A percentile compares a stretch with the other conserved stretches of the same genome.
phyloP scores from a whole-genome alignment of 2,888 invertebrate genomes.

The Drosophila neonasuta region DNA sequence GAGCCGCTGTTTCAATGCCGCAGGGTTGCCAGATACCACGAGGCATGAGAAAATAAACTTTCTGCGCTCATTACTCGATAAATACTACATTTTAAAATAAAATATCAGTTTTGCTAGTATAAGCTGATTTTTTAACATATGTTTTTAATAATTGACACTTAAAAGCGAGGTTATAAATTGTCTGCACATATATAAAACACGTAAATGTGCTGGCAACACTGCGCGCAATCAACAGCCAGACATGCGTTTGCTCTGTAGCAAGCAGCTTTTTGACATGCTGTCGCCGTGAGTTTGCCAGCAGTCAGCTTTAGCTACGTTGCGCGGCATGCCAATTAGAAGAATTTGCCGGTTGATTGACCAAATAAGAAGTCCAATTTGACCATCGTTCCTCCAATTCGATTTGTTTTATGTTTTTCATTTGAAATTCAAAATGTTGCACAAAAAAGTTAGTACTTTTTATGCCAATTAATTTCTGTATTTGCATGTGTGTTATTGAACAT shows the following conservation, averaged over 20 bases:
- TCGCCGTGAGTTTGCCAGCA: conserved; percentile 12
- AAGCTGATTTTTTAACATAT: accelerated
- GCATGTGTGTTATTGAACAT: too few relatives aligned
- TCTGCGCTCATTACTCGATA: neutral
- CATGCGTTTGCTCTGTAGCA: conserved; percentile 35
- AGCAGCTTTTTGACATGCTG: conserved; percentile 45
- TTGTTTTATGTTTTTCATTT: neutral
- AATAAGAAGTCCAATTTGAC: conserved; percentile 3
- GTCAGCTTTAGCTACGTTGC: conserved; percentile 32
- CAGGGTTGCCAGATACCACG: conserved; percentile 49
- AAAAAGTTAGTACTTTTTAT: too few relatives aligned
- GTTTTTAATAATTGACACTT: accelerated
- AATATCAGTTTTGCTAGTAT: conserved; percentile 12
- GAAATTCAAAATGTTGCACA: too few relatives aligned
- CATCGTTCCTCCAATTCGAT: neutral
- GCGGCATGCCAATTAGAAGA: conserved; percentile 35
- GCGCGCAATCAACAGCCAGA: conserved; percentile 33
- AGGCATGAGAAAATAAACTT: neutral
- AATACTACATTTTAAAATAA: accelerated
- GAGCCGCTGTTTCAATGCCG: conserved; percentile 48
- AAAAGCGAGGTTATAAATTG: neutral
- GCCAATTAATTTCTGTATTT: too few relatives aligned
- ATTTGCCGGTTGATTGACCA: conserved; percentile 4
- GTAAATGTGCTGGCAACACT: conserved; percentile 49
- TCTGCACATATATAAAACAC: conserved; percentile 2